Evolutionary conservation across 2,113 vertebrate species (phyloP).

Genomic region (Archocentrus centrarchus): DNA sequence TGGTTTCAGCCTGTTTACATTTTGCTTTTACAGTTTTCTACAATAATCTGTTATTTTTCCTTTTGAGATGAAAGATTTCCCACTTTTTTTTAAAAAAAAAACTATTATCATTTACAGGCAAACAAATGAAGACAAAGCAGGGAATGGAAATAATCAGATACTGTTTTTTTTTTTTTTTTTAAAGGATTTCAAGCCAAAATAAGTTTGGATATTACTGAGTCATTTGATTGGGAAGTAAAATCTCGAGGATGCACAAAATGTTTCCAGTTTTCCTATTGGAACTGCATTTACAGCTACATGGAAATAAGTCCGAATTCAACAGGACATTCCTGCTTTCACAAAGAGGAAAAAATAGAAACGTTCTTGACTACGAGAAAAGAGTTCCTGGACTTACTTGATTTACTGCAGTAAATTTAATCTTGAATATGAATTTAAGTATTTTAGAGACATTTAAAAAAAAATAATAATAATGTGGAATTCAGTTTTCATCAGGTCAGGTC

Average conservation of each 20-base stretch:
- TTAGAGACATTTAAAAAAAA: neutral
- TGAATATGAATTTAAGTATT: neutral
- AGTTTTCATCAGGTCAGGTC: neutral
- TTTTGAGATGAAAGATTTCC: neutral
- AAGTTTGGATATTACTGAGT: no score
- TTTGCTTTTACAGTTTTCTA: no score
- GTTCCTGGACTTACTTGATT: neutral
- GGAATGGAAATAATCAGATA: neutral
- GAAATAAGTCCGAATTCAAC: no score
- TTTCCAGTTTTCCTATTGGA: neutral
- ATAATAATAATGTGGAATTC: no score
- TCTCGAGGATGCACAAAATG: neutral
- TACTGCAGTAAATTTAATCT: neutral
- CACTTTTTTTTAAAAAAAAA: no score
- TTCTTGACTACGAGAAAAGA: no score
- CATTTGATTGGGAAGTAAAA: neutral
- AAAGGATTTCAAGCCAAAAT: no score
- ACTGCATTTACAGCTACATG: no score
- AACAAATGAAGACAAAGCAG: neutral
- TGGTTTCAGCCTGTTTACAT: no score
- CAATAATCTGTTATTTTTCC: neutral
- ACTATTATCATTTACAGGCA: no score
- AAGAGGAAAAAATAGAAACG: neutral
- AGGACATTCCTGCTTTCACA: neutral
- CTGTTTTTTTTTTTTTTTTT: neutral